Evolutionary conservation across 2,888 invertebrate genomes (phyloP), one percentile per base, ranked within the genome.

Genomic region (Andrena fulva): DNA sequence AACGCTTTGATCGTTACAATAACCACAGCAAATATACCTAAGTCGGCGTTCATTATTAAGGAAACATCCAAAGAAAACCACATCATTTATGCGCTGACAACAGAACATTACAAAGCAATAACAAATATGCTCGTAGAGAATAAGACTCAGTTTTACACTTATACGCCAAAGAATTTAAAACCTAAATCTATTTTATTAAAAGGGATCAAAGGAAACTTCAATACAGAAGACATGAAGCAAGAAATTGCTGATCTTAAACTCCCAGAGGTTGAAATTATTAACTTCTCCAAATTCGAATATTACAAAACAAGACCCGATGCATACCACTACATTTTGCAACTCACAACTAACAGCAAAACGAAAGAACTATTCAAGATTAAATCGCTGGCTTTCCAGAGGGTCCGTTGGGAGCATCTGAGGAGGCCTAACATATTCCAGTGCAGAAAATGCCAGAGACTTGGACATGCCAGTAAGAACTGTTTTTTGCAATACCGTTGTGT

Each of bases 401-500:
- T 64, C 0, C 35, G 8, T 1, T 64, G 64, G 64, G 64, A 64
- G 8, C 42, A 20, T n/a, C n/a, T 64, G 1, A 35, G 12, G 2
- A 64, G 24, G 20, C 35, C 48, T 2, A 8, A 2, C 0, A 64
- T 64, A 31, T 64, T 33, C 24, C 42, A 64, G 1, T 64, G 64
- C 24, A 16, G 24, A 12, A 64, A 64, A n/a, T 64, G 64, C n/a
- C 64, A 64, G 10, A 4, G 64, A 7, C 64, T 64, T 2, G 64
- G 64, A 7, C 35, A 64, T 3, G 35, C 42, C 1, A 64, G 64
- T 2, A 24, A 8, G 1, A 64, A 64, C 31, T 64, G 64, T 2
- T n/a, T 42, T 0, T 2, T 64, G 7, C 20, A 12, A 4, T 64
- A 12, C 7, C 4, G 64, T 0, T 64, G 64, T 10, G 64, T 64